Evolutionary conservation across 1,140 invertebrate genomes (phyloP).

Genomic region (Drosophila guanche): DNA sequence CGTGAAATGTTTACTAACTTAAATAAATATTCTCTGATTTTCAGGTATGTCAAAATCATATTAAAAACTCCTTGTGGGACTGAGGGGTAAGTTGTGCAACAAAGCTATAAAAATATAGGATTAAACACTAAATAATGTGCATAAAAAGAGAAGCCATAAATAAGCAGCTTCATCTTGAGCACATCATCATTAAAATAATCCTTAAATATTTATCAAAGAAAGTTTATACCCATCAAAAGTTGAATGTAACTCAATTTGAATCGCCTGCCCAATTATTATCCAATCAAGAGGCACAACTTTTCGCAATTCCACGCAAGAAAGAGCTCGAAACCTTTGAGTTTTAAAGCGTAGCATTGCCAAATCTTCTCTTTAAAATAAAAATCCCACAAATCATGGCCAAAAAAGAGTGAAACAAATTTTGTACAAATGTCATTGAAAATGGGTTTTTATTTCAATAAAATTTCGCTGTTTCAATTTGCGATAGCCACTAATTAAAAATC

Average conservation of each 20-base stretch:
- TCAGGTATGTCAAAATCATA: slow-evolving; percentile 2
- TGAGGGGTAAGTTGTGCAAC: too few relatives aligned
- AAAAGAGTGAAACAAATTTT: neutral
- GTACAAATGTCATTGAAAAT: too few relatives aligned
- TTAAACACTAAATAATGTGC: too few relatives aligned
- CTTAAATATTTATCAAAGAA: too few relatives aligned
- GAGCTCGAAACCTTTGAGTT: neutral
- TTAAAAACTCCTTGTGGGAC: too few relatives aligned
- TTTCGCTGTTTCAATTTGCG: too few relatives aligned
- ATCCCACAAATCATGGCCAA: neutral
- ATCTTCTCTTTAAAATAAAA: slow-evolving; percentile 7
- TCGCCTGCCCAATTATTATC: slow-evolving; percentile 3
- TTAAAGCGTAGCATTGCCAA: neutral
- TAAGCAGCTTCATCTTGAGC: too few relatives aligned
- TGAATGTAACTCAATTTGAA: neutral
- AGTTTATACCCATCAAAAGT: neutral
- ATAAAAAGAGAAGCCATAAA: too few relatives aligned
- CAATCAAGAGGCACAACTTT: neutral
- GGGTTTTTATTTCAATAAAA: too few relatives aligned
- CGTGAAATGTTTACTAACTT: slow-evolving; percentile 32
- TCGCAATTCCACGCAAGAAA: neutral
- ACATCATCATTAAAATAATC: too few relatives aligned
- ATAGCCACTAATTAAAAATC: slow-evolving; percentile 18
- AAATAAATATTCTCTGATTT: too few relatives aligned
- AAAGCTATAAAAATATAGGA: too few relatives aligned